Percentiles rank a stretch among this genome's conserved stretches.
phyloP scores from a whole-genome alignment of 1,140 invertebrate genomes.

The Drusus annulatus region DNA sequence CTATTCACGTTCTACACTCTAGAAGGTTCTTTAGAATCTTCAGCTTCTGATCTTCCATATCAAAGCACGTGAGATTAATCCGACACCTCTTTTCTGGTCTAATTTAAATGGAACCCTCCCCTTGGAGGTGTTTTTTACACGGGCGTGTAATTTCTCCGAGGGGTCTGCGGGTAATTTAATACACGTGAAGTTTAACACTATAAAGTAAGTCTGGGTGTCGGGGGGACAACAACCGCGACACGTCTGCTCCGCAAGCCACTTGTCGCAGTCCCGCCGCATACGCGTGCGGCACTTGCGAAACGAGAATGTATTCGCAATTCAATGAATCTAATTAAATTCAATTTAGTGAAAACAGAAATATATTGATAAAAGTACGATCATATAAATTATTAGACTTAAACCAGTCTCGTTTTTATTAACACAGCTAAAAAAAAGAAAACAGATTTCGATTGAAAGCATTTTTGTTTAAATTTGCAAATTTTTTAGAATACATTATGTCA shows the following conservation, averaged over 20 bases:
- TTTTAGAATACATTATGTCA: no score
- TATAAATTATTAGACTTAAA: no score
- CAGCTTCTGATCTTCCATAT: slow-evolving; percentile 10
- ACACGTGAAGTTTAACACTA: slow-evolving; percentile 25
- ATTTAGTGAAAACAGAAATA: no score
- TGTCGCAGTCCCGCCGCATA: background rate
- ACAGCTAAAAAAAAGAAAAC: no score
- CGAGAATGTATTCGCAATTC: background rate
- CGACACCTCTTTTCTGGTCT: slow-evolving; percentile 18
- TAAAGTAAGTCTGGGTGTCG: slow-evolving; percentile 27
- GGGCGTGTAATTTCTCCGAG: slow-evolving; percentile 38
- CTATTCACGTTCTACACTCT: background rate
- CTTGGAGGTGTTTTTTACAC: slow-evolving; percentile 30
- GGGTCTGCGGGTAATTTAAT: slow-evolving; percentile 34
- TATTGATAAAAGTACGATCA: no score
- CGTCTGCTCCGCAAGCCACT: slow-evolving; percentile 45
- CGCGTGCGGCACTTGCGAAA: background rate
- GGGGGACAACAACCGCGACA: slow-evolving; percentile 50
- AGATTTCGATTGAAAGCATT: no score
- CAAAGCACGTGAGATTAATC: slow-evolving; percentile 4
- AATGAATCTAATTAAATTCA: no score
- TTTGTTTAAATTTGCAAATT: no score
- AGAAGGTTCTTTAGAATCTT: background rate
- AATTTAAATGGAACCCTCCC: background rate
- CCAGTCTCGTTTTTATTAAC: no score